These are phyloP conservation scores for Pangasius larnaudii DNA, from an alignment of 2,797 vertebrate species.

Conservation along the genomic window DNA sequence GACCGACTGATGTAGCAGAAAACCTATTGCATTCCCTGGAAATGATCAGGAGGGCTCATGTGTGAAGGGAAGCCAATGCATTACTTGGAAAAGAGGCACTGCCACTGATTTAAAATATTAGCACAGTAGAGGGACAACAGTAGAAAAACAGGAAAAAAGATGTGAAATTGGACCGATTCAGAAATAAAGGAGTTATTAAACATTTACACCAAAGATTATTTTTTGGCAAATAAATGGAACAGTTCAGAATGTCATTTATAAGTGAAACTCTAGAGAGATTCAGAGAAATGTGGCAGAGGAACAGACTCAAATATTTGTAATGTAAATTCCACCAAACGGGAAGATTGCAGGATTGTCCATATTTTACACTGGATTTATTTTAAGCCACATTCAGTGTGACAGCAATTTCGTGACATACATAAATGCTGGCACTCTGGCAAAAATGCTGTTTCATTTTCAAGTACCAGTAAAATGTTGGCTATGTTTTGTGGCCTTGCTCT, in stretches of 20 bases:
- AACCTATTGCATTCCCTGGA: not conserved
- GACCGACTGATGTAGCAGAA: not conserved
- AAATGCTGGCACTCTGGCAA: not conserved
- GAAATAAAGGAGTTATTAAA: not conserved
- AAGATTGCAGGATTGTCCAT: not conserved
- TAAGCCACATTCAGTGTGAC: not conserved
- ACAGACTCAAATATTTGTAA: not conserved
- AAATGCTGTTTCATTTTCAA: not conserved
- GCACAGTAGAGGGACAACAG: not conserved
- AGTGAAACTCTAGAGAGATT: not conserved
- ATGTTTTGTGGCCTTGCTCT: not conserved
- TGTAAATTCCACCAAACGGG: not conserved
- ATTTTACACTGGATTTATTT: not conserved
- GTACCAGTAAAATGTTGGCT: not conserved
- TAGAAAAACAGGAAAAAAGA: not conserved
- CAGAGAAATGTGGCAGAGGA: not conserved
- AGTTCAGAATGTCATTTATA: not conserved
- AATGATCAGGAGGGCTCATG: not conserved
- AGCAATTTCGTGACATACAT: not conserved
- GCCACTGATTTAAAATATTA: not conserved
- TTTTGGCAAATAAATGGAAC: not conserved
- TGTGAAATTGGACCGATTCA: not conserved
- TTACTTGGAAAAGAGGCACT: not conserved
- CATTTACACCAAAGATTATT: not conserved
- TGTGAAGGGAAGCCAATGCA: not conserved